Evolutionary conservation across 2,888 invertebrate genomes (phyloP).

Genomic region (Yponomeuta cagnagella): DNA sequence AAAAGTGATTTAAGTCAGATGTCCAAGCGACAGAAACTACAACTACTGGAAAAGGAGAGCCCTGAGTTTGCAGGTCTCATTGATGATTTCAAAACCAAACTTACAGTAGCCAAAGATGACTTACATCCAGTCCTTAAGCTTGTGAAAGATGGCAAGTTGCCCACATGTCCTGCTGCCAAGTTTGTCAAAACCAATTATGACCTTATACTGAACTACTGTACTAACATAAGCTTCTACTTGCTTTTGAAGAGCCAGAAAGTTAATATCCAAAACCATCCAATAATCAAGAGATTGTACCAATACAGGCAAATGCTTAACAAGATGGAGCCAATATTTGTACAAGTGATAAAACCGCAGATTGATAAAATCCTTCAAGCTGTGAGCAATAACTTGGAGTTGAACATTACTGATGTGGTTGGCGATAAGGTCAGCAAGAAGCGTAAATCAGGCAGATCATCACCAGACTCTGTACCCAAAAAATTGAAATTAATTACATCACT

Average conservation of each 20-base stretch:
- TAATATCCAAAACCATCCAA: constrained; percentile 89
- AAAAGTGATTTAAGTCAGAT: constrained; percentile 86
- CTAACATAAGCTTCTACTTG: constrained; percentile 90
- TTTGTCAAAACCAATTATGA: constrained; percentile 83
- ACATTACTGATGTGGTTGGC: constrained; percentile 34
- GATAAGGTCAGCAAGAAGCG: constrained; percentile 41
- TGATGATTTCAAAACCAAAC: constrained; percentile 84
- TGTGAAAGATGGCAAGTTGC: constrained; percentile 76
- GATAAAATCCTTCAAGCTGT: constrained; percentile 77
- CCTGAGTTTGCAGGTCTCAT: constrained; percentile 89
- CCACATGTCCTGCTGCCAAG: constrained; percentile 79
- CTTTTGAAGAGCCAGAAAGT: constrained; percentile 85
- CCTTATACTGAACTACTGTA: constrained; percentile 86
- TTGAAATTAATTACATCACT: constrained; percentile 56
- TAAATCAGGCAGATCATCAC: constrained; percentile 37
- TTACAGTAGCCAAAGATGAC: constrained; percentile 79
- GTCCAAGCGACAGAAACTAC: constrained; percentile 83
- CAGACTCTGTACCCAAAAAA: constrained; percentile 48
- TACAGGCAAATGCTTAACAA: constrained; percentile 85
- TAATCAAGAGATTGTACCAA: constrained; percentile 88
- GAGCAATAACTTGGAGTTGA: constrained; percentile 54
- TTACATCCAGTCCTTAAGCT: constrained; percentile 81
- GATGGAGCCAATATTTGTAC: constrained; percentile 81
- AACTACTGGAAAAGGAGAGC: constrained; percentile 87
- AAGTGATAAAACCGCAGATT: constrained; percentile 81